These are phyloP conservation scores for Protobothrops flavoviridis DNA, from an alignment of 2,113 vertebrate species.

Conservation along the genomic window DNA sequence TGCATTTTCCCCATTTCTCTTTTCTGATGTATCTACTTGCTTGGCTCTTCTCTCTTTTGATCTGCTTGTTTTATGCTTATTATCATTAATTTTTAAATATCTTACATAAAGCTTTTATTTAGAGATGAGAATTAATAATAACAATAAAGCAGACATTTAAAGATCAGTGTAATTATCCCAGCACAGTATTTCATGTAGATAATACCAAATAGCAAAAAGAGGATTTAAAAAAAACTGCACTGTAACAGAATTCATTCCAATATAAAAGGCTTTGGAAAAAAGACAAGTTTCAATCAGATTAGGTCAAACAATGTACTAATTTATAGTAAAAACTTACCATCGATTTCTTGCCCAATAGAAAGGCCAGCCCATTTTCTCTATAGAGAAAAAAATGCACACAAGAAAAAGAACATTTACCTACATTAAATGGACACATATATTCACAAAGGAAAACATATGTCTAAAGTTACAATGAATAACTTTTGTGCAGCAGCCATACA, in stretches of 20 bases:
- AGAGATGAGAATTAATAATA: background rate
- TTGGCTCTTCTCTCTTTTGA: background rate
- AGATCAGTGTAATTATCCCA: background rate
- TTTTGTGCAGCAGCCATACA: background rate
- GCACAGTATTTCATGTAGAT: background rate
- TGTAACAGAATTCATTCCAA: background rate
- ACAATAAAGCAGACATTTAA: background rate
- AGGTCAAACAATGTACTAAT: conserved; percentile 3
- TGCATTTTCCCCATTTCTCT: background rate
- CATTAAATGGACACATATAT: conserved; percentile 9
- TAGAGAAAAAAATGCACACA: conserved; percentile 4
- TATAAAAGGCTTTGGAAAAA: background rate
- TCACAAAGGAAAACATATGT: background rate
- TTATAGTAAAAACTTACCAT: conserved; percentile 74
- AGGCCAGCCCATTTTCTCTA: conserved; percentile 98
- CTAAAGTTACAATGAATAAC: background rate
- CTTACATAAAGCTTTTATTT: background rate
- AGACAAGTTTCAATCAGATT: background rate
- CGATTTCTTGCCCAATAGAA: conserved; percentile 90
- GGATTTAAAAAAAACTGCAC: background rate
- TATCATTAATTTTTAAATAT: background rate
- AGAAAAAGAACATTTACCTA: background rate
- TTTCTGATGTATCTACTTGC: background rate
- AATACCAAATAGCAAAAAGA: background rate
- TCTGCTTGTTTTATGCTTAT: background rate